Percentiles rank a stretch among this genome's conserved stretches.
Evolutionary conservation across 30 jellyfish, hydroid and myxozoan species (phyloP).

Genomic region (Hydractinia symbiolongicarpus): DNA sequence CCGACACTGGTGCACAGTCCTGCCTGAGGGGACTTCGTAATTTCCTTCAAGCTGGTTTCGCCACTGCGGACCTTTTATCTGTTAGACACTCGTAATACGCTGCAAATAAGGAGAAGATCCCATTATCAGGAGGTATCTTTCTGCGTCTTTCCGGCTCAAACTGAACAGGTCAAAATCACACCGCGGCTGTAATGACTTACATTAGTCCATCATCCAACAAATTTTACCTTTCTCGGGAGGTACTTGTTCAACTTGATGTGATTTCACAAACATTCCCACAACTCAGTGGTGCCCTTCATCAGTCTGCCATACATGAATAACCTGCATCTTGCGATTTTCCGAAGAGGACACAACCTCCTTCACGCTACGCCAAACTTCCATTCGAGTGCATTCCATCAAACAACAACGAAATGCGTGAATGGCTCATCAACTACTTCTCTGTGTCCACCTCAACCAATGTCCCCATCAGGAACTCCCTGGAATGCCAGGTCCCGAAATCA

Average conservation of each 20-base stretch:
- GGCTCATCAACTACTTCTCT: background rate
- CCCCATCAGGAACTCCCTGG: background rate
- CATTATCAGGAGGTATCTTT: background rate
- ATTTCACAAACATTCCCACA: background rate
- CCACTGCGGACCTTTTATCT: background rate
- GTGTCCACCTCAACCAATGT: background rate
- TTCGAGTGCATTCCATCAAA: background rate
- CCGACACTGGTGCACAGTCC: no score
- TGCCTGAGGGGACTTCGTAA: no score
- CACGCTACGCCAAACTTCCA: background rate
- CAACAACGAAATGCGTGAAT: background rate
- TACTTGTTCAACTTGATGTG: conserved; percentile 8
- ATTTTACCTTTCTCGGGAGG: no score
- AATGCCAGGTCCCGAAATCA: background rate
- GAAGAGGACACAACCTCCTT: background rate
- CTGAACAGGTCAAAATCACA: no score
- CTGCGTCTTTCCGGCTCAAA: no score
- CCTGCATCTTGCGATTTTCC: background rate
- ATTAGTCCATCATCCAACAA: background rate
- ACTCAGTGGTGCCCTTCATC: background rate
- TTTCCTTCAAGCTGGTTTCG: no score
- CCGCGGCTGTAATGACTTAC: background rate
- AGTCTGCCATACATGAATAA: background rate
- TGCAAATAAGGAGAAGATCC: background rate
- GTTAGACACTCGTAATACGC: conserved; percentile 3